Conservation (phyloP, 2,888 invertebrate genomes). For the Nasonovia ribisnigri region DNA sequence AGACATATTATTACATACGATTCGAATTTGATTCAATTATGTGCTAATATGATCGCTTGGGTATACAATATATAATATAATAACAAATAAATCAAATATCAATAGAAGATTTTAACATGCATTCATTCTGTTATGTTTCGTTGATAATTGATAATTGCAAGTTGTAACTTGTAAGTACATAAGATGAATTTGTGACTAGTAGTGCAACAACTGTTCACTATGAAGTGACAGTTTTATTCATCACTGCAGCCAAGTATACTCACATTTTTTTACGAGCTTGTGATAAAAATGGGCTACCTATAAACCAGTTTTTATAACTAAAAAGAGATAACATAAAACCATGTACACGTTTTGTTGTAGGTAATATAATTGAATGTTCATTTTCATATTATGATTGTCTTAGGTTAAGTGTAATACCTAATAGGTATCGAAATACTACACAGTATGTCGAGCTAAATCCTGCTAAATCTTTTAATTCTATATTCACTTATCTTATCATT, state of each 20-base stretch:
- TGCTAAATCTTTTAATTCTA: not conserved
- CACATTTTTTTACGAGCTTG: not conserved
- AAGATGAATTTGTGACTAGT: not conserved
- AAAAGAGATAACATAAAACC: constrained; percentile 1
- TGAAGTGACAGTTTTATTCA: constrained; percentile 16
- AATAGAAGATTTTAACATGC: not conserved
- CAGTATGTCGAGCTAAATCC: not conserved
- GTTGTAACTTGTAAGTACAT: not conserved
- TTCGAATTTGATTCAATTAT: not conserved
- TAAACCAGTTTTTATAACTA: constrained; percentile 15
- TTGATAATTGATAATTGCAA: not conserved
- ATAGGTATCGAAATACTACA: not conserved
- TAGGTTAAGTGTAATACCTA: not conserved
- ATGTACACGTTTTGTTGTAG: not conserved
- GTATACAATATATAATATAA: not conserved
- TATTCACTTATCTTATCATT: not conserved
- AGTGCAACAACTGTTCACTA: not conserved
- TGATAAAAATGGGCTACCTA: not conserved
- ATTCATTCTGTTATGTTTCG: not conserved
- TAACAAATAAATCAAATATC: not conserved
- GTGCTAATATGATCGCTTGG: not conserved
- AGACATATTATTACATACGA: not conserved
- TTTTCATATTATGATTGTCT: not conserved
- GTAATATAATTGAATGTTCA: not conserved
- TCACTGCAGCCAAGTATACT: not conserved